A percentile compares a stretch with the other conserved stretches of the same genome.
phyloP scores from a whole-genome alignment of 1,140 invertebrate species.

The Drosophila arawakana region DNA sequence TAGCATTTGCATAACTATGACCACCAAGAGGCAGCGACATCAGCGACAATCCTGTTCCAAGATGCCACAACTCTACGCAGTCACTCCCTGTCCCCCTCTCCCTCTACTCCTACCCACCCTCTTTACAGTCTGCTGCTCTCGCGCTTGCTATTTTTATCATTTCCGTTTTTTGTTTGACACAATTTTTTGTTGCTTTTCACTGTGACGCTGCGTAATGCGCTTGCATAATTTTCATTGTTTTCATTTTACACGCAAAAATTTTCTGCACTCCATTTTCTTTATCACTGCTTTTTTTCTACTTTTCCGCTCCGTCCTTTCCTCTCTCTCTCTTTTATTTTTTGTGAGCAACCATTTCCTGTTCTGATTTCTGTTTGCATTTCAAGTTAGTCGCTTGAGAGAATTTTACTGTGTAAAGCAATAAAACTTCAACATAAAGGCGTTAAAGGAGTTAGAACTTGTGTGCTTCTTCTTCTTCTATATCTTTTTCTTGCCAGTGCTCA shows the following conservation, averaged over 20 bases:
- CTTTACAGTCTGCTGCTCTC: slow-evolving; percentile 44
- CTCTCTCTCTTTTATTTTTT: slow-evolving; percentile 36
- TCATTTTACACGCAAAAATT: slow-evolving; percentile 73
- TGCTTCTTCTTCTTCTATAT: neutral
- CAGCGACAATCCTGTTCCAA: slow-evolving; percentile 44
- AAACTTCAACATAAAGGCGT: slow-evolving; percentile 63
- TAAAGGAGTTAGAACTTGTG: slow-evolving; percentile 21
- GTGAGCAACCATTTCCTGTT: slow-evolving; percentile 56
- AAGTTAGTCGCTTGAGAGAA: slow-evolving; percentile 74
- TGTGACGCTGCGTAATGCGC: slow-evolving; percentile 56
- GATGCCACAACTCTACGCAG: neutral
- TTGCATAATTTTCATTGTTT: slow-evolving; percentile 83
- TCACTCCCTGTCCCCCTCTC: neutral
- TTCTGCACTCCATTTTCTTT: slow-evolving; percentile 64
- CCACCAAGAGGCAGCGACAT: slow-evolving; percentile 54
- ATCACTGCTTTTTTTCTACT: slow-evolving; percentile 48
- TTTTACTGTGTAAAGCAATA: slow-evolving; percentile 67
- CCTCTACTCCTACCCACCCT: too few relatives aligned
- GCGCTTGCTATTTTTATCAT: slow-evolving; percentile 73
- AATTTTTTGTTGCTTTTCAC: slow-evolving; percentile 38
- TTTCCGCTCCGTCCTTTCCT: slow-evolving; percentile 13
- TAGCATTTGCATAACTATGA: slow-evolving; percentile 83
- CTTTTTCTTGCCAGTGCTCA: neutral
- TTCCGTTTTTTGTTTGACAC: slow-evolving; percentile 54
- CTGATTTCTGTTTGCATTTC: slow-evolving; percentile 80